These are phyloP conservation scores for Drosophila willistoni DNA, from an alignment of 1,140 invertebrate genomes.

Conservation along the genomic window DNA sequence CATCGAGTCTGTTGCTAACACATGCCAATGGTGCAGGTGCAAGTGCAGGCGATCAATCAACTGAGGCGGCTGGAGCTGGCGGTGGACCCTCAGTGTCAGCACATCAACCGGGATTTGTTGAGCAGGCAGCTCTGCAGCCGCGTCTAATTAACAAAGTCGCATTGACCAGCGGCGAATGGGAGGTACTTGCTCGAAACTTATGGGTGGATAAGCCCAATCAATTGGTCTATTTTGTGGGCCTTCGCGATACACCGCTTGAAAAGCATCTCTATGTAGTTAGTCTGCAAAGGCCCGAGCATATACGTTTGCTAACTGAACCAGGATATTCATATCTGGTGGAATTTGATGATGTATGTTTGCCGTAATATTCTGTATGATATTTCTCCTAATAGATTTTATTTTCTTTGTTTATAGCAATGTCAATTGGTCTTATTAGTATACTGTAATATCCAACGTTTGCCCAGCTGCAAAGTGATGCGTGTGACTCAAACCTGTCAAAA, in stretches of 20 bases:
- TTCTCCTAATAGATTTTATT: not conserved
- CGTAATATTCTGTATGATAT: not conserved
- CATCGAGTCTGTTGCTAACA: constrained; percentile 65
- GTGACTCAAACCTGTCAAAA: constrained; percentile 85
- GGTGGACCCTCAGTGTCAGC: constrained; percentile 21
- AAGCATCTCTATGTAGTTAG: constrained; percentile 93
- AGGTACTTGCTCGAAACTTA: constrained; percentile 89
- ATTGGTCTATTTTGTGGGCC: constrained; percentile 92
- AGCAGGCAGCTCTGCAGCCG: constrained; percentile 64
- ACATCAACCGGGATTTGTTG: constrained; percentile 67
- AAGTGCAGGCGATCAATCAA: constrained; percentile 24
- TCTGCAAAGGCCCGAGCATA: constrained; percentile 86
- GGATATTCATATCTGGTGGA: constrained; percentile 92
- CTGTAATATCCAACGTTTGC: constrained; percentile 93
- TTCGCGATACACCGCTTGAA: constrained; percentile 91
- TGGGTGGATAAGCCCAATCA: constrained; percentile 90
- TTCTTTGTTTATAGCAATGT: constrained; percentile 86
- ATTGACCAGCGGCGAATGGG: constrained; percentile 92
- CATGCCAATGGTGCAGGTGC: constrained; percentile 67
- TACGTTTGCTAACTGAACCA: constrained; percentile 88
- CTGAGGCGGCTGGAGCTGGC: not conserved
- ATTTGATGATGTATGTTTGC: constrained; percentile 88
- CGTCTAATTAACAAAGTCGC: constrained; percentile 83
- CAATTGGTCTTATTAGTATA: constrained; percentile 94
- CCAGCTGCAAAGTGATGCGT: constrained; percentile 91